A percentile compares a stretch with the other conserved stretches of the same genome.
These are phyloP conservation scores for Leucoraja ocellata DNA, from an alignment of 2,797 vertebrate genomes.

Conservation along the genomic window DNA sequence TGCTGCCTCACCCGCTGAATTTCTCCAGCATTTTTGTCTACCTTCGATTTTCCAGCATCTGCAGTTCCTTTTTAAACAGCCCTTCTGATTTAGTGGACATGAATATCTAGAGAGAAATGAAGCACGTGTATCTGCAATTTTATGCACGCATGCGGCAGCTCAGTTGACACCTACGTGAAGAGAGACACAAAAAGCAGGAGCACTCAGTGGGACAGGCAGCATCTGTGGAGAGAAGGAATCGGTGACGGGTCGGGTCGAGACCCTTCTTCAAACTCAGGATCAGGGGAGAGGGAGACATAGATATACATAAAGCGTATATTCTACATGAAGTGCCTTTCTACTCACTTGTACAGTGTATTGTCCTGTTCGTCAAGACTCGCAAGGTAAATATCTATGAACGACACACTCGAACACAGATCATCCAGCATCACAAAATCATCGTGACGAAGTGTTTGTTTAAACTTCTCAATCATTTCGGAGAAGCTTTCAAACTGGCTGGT, in stretches of 20 bases:
- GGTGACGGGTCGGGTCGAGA: no score
- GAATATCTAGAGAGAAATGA: neutral
- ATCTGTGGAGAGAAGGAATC: no score
- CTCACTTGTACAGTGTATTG: conserved; percentile 42
- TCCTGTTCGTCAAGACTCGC: conserved; percentile 47
- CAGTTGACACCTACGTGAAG: neutral
- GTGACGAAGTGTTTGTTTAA: conserved; percentile 45
- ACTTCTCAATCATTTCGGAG: conserved; percentile 45
- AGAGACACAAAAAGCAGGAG: no score
- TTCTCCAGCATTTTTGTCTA: no score
- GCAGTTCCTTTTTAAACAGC: no score
- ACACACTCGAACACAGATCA: conserved; percentile 48
- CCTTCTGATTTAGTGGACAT: no score
- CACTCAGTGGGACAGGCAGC: no score
- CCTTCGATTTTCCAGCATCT: no score
- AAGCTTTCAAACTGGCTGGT: conserved; percentile 42
- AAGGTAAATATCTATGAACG: conserved; percentile 49
- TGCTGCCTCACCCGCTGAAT: no score
- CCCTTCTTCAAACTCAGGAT: no score
- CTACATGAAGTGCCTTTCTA: neutral
- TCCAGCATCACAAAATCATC: conserved; percentile 46
- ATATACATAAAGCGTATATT: no score
- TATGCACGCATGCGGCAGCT: neutral
- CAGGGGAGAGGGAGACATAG: no score
- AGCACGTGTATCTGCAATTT: neutral